Percentiles rank a stretch among this genome's conserved stretches.
Conservation (phyloP, 2,888 invertebrate species). For the Hanleya hanleyi region DNA sequence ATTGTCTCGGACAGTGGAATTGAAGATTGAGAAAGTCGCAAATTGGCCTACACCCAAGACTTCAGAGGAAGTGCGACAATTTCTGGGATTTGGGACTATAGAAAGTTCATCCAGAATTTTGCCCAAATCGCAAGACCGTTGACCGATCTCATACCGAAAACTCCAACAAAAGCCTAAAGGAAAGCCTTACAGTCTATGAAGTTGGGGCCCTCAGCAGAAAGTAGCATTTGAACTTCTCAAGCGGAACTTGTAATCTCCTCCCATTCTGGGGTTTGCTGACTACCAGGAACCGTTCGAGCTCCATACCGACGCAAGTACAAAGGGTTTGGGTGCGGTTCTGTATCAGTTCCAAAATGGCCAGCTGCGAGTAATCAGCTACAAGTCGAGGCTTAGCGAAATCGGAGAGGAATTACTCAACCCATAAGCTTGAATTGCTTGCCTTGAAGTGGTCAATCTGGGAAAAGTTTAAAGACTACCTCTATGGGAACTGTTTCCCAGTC, state of each 20-base stretch:
- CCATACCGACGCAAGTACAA: neutral
- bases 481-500: no score
- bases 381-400: neutral
- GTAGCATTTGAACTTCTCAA: neutral
- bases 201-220: neutral
- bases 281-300: neutral
- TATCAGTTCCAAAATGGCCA: neutral
- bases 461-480: neutral
- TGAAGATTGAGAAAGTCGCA: no score
- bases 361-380: neutral
- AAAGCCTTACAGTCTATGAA: neutral
- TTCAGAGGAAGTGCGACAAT: no score
- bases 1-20: no score
- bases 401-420: neutral
- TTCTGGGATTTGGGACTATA: no score
- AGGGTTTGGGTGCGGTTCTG: neutral
- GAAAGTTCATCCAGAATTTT: no score
- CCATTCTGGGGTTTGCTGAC: neutral
- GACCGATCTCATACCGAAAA: neutral
- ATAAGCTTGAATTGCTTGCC: neutral
- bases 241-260: neutral
- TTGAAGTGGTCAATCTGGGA: neutral
- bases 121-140: neutral
- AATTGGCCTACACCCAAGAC: no score
- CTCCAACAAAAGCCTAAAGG: neutral